These are phyloP conservation scores for Casuarius casuarius DNA, from an alignment of 2,113 vertebrate species.

Conservation along the genomic window DNA sequence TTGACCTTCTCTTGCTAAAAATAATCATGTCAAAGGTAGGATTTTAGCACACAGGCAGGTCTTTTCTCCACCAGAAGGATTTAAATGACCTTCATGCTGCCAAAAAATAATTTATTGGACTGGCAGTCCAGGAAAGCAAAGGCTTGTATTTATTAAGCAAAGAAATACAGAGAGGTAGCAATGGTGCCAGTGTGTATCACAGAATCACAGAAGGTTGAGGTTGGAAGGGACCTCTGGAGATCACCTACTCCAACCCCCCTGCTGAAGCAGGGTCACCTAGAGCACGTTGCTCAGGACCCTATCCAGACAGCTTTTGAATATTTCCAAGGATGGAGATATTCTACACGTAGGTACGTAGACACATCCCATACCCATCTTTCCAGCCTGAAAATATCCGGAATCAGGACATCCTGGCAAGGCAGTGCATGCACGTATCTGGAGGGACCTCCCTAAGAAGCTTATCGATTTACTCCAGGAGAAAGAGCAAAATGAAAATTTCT, in stretches of 20 bases:
- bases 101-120: not conserved
- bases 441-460: not conserved
- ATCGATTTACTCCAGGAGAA: not conserved
- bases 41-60: not conserved
- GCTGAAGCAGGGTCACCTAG: no score
- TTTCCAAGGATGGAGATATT: no score
- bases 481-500: not conserved
- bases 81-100: not conserved
- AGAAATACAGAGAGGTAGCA: fast-evolving
- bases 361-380: not conserved
- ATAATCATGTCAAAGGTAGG: not conserved
- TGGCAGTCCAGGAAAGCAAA: not conserved
- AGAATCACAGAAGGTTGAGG: no score
- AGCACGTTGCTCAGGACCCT: no score
- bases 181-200: not conserved
- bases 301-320: no score
- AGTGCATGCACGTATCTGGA: not conserved
- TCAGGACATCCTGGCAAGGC: not conserved
- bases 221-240: no score
- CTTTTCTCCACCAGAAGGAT: not conserved
- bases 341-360: no score
- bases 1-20: not conserved
- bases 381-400: not conserved
- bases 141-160: not conserved
- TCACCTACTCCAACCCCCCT: no score